Conservation (phyloP, 2,113 vertebrate genomes). For the Prolemur simus region DNA sequence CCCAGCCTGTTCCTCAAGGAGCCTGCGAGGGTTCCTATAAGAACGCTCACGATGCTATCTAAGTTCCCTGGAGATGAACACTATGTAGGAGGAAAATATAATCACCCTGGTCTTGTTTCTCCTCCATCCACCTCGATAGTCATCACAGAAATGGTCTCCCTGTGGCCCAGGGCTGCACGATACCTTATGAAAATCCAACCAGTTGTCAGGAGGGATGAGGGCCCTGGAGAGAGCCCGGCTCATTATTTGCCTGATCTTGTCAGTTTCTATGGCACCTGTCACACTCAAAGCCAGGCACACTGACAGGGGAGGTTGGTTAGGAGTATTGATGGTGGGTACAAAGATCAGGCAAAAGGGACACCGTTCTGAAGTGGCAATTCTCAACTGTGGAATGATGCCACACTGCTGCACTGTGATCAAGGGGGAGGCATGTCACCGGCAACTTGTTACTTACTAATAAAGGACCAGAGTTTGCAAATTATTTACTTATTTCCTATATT, state of each 20-base stretch:
- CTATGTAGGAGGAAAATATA: not conserved
- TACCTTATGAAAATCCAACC: slow-evolving; percentile 31
- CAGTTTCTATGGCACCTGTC: slow-evolving; percentile 16
- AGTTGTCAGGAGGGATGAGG: not conserved
- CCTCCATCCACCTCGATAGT: not conserved
- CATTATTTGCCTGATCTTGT: slow-evolving; percentile 61
- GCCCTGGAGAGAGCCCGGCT: slow-evolving; percentile 25
- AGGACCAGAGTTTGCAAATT: not conserved
- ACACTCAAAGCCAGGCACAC: not conserved
- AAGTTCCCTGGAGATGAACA: not conserved
- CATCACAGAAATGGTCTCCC: not conserved
- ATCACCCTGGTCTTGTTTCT: not conserved
- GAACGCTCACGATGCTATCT: not conserved
- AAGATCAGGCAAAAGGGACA: slow-evolving; percentile 16
- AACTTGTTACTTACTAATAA: not conserved
- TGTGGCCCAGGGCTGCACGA: not conserved
- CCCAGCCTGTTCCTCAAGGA: not conserved
- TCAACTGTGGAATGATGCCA: not conserved
- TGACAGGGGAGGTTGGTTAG: slow-evolving; percentile 16
- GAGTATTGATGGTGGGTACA: not conserved
- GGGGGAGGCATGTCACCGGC: not conserved
- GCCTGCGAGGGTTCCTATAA: not conserved
- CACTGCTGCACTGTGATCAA: not conserved
- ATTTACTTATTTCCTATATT: not conserved
- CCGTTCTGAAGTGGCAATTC: not conserved